Evolutionary conservation across 2,113 vertebrate genomes (phyloP), one percentile per base, ranked within the genome.

Genomic region (Phylloscopus trochiloides): DNA sequence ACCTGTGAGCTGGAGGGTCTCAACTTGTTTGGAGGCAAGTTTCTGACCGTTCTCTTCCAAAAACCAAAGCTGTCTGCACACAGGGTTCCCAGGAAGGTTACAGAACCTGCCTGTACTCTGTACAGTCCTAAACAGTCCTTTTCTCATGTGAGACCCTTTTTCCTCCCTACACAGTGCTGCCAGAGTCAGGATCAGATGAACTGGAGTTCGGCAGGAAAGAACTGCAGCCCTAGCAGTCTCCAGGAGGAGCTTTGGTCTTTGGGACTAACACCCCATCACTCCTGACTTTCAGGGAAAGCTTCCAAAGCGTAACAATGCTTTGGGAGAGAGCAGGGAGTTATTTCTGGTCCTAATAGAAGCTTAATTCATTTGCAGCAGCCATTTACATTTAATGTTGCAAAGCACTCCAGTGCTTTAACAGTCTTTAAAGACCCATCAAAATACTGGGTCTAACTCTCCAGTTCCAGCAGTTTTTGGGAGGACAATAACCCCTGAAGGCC

Each of bases 201-300:
- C 26, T 43, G 55, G 17, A 94, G 71, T 40, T 79, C 67, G 86
- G 29, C 1, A 7, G 67, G 34, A 70, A 82, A 50, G 34, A 91
- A 67, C 19, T 40, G 71, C 24, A 86, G 47, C 63, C 75, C n/a
- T 62, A 77, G 38, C 50, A 83, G 42, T 62, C 75, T 90, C 66
- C 86, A 96, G 80, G 66, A 89, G 70, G 68, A 92, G 65, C 73
- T 87, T 86, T 87, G 61, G 43, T 77, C 84, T 84, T 83, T 68
- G 61, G 61, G 79, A 94, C 54, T 75, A 77, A 79, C 42, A 48
- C 1, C 10, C 20, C 42, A 59, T 25, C 13, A 32, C 14, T 79
- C 50, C 3, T 52, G 45, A 45, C 66, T 66, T 87, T 51, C 63
- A 94, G 58, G 66, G 62, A 89, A 89, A 17, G 34, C 54, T 79